Percentiles rank a stretch among this genome's conserved stretches.
phyloP scores from a whole-genome alignment of 1,140 invertebrate genomes.

The Zaprionus taronus region DNA sequence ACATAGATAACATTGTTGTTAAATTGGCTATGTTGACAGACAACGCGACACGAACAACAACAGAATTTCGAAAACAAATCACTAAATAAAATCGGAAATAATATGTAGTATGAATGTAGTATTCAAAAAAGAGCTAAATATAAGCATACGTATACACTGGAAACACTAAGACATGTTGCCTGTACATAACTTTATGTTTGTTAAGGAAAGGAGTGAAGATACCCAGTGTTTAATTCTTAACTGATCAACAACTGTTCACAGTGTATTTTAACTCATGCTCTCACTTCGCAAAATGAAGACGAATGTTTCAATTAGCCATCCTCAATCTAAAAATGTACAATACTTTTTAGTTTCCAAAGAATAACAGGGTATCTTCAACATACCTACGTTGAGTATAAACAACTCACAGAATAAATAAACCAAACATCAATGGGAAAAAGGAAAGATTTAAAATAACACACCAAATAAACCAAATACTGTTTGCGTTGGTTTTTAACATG shows the following conservation, averaged over 20 bases:
- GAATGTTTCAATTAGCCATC: no score
- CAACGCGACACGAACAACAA: conserved; percentile 46
- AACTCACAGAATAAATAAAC: conserved; percentile 20
- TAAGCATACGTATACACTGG: background rate
- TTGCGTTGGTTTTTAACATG: background rate
- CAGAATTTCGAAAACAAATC: conserved; percentile 38
- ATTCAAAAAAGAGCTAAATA: background rate
- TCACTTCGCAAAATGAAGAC: no score
- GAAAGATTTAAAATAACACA: conserved; percentile 13
- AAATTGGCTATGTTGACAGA: conserved; percentile 69
- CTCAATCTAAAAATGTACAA: background rate
- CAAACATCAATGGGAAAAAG: background rate
- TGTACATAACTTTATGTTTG: background rate
- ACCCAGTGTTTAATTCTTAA: background rate
- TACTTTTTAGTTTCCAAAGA: background rate
- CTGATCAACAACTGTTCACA: background rate
- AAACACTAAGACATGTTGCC: background rate
- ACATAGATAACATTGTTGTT: conserved; percentile 54
- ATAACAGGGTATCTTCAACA: background rate
- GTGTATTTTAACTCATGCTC: no score
- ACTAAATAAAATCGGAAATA: conserved; percentile 6
- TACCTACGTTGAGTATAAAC: background rate
- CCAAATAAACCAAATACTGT: conserved; percentile 15
- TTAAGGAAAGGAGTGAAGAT: background rate
- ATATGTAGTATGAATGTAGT: conserved; percentile 2